These are phyloP conservation scores for Marronus borbonicus DNA, from an alignment of 2,888 invertebrate genomes.

Conservation along the genomic window DNA sequence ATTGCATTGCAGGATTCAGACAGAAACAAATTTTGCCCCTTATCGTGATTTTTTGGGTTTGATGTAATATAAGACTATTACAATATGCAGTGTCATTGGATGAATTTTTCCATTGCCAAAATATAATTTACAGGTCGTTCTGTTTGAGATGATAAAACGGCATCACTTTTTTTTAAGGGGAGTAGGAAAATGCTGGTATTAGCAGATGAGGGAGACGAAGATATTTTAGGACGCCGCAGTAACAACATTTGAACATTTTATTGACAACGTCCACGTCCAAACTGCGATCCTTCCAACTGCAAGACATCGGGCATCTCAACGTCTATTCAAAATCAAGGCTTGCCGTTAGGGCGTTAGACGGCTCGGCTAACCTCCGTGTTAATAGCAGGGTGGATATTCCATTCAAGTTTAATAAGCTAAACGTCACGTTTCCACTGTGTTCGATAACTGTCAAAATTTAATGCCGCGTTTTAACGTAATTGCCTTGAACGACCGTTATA, in stretches of 20 bases:
- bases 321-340: slow-evolving; percentile 37
- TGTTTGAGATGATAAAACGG: no score
- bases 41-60: no score
- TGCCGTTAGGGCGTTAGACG: slow-evolving; percentile 31
- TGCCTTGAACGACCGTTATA: not conserved
- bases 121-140: no score
- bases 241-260: slow-evolving; percentile 30
- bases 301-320: slow-evolving; percentile 29
- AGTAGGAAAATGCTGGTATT: no score
- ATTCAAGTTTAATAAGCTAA: slow-evolving; percentile 43
- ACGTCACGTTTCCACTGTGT: slow-evolving; percentile 33
- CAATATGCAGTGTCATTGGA: no score
- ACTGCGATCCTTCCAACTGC: slow-evolving; percentile 19
- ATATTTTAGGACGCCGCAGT: no score
- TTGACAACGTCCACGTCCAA: slow-evolving; percentile 3
- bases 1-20: not conserved
- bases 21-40: no score
- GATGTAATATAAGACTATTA: no score
- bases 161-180: no score
- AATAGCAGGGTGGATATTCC: slow-evolving; percentile 40
- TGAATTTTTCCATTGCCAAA: no score
- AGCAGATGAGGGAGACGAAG: no score
- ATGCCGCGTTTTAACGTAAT: slow-evolving; percentile 29
- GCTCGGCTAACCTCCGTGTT: slow-evolving; percentile 27
- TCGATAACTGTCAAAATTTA: slow-evolving; percentile 42